Percentiles rank a stretch among this genome's conserved stretches.
Conservation (phyloP, 1,140 invertebrate genomes). For the Drosophila novamexicana region DNA sequence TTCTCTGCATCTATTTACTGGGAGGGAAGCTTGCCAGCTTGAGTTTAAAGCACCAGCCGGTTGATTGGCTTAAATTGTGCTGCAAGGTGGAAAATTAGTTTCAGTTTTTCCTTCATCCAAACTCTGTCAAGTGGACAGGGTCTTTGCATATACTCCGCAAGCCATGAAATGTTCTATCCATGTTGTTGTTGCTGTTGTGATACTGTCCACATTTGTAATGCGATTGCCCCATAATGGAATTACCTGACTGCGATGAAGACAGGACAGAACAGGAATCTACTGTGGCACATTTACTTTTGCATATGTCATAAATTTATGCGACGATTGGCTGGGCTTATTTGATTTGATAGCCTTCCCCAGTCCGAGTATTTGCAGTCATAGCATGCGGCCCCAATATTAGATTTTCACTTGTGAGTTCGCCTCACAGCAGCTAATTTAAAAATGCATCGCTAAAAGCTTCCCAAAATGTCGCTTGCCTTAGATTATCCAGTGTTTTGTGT, state of each 20-base stretch:
- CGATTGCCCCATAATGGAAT: conserved; percentile 68
- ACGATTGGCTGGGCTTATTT: conserved; percentile 77
- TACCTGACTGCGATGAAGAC: conserved; percentile 48
- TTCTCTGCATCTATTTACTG: background rate
- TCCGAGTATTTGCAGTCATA: conserved; percentile 8
- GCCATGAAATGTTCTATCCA: conserved; percentile 10
- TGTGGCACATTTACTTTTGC: conserved; percentile 35
- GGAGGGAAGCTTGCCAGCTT: background rate
- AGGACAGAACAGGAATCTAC: background rate
- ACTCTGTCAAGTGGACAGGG: conserved; percentile 19
- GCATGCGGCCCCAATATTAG: conserved; percentile 54
- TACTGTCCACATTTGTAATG: conserved; percentile 45
- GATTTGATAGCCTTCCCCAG: conserved; percentile 56
- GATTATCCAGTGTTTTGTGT: conserved; percentile 32
- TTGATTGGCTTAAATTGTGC: conserved; percentile 56
- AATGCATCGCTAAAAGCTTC: conserved; percentile 26
- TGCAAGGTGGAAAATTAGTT: conserved; percentile 66
- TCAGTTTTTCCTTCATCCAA: conserved; percentile 37
- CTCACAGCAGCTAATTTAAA: conserved; percentile 36
- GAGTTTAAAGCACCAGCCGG: conserved; percentile 22
- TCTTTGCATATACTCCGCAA: conserved; percentile 23
- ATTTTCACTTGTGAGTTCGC: conserved; percentile 62
- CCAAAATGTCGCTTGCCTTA: background rate
- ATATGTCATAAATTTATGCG: conserved; percentile 74
- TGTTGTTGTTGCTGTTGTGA: conserved; percentile 12